These are phyloP conservation scores for Tachuris rubrigastra DNA, from an alignment of 2,113 vertebrate genomes.

Conservation along the genomic window DNA sequence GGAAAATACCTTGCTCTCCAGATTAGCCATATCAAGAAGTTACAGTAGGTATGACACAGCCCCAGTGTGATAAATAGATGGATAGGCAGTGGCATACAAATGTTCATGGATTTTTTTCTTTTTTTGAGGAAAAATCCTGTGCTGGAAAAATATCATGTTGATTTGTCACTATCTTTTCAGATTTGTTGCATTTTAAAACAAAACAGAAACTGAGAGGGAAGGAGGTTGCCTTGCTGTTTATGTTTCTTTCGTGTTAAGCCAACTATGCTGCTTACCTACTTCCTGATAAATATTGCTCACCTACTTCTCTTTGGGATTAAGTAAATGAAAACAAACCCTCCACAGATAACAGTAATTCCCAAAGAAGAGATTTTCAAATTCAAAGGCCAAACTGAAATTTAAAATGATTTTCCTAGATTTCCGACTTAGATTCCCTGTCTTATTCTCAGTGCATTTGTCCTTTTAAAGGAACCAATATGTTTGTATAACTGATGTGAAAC, in stretches of 20 bases:
- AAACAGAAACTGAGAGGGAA: conserved; percentile 22
- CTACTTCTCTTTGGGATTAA: conserved; percentile 2
- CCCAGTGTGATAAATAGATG: background rate
- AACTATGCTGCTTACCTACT: background rate
- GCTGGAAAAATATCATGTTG: background rate
- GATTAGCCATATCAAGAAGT: background rate
- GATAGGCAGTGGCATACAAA: background rate
- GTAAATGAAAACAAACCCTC: background rate
- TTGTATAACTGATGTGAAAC: conserved; percentile 83
- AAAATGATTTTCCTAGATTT: conserved; percentile 64
- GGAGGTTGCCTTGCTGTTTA: background rate
- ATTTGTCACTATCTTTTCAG: conserved; percentile 35
- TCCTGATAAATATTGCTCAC: background rate
- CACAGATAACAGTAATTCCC: conserved; percentile 24
- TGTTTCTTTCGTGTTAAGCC: background rate
- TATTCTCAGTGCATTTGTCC: conserved; percentile 73
- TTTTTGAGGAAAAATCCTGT: background rate
- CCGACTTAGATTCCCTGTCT: conserved; percentile 59
- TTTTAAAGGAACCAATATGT: conserved; percentile 83
- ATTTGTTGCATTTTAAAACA: conserved; percentile 31
- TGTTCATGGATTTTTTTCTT: background rate
- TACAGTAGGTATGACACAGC: background rate
- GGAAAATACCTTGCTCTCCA: background rate
- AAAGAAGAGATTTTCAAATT: conserved; percentile 47
- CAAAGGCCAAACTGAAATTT: conserved; percentile 42